Evolutionary conservation across 2,113 vertebrate species (phyloP).

Genomic region (Zonotrichia leucophrys): DNA sequence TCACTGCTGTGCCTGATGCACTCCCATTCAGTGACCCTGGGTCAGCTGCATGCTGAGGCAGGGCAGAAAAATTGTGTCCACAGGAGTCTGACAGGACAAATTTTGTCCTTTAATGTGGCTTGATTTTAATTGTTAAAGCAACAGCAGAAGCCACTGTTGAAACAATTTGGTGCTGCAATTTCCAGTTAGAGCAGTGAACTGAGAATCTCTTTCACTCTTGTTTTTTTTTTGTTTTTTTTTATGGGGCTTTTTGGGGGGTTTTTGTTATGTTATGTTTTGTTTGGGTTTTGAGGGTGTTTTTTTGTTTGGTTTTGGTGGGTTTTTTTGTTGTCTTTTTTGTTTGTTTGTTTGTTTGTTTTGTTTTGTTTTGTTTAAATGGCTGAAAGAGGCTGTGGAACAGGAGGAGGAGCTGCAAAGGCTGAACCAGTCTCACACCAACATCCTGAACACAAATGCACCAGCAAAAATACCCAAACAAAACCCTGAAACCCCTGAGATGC

Average conservation of each 20-base stretch:
- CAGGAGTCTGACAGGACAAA: background rate
- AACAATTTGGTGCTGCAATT: background rate
- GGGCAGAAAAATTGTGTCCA: background rate
- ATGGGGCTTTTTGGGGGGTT: too few relatives aligned
- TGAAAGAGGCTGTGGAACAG: background rate
- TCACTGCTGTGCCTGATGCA: background rate
- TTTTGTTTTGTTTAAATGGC: background rate
- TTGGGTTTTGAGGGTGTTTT: too few relatives aligned
- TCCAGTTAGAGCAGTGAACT: background rate
- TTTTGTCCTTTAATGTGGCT: background rate
- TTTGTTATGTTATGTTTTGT: too few relatives aligned
- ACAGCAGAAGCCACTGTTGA: background rate
- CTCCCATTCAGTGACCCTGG: too few relatives aligned
- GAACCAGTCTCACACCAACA: fast-evolving
- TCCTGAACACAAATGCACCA: background rate
- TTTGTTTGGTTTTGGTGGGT: too few relatives aligned
- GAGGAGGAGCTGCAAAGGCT: background rate
- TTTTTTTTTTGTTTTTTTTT: background rate
- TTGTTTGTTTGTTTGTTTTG: too few relatives aligned
- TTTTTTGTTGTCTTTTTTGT: background rate
- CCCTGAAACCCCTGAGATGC: too few relatives aligned
- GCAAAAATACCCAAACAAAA: background rate
- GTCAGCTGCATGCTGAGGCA: background rate
- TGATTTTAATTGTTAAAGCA: background rate
- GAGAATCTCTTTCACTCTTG: background rate